Conservation (phyloP, 2,113 vertebrate species). For the pig (Sus scrofa) region T2T-Sscrofa CM000823.6:39850501-39851000, state of each 20-base stretch:
- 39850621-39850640: no score
- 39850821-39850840: no score
- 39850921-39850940: background rate
- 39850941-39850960: background rate
- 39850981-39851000: background rate
- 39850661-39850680: background rate
- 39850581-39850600: no score
- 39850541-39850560: slow-evolving; percentile 8
- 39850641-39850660: background rate
- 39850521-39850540: background rate
- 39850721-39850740: no score
- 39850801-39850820: no score
- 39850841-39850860: background rate
- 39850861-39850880: background rate
- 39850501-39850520: background rate
- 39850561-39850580: no score
- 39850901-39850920: background rate
- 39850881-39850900: background rate
- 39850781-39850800: no score
- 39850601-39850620: no score
- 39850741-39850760: no score
- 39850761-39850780: no score
- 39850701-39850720: no score
- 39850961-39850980: background rate
- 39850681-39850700: background rate